These are phyloP conservation scores for Callorhinus ursinus DNA, from an alignment of 2,113 vertebrate species.

Conservation along the genomic window DNA sequence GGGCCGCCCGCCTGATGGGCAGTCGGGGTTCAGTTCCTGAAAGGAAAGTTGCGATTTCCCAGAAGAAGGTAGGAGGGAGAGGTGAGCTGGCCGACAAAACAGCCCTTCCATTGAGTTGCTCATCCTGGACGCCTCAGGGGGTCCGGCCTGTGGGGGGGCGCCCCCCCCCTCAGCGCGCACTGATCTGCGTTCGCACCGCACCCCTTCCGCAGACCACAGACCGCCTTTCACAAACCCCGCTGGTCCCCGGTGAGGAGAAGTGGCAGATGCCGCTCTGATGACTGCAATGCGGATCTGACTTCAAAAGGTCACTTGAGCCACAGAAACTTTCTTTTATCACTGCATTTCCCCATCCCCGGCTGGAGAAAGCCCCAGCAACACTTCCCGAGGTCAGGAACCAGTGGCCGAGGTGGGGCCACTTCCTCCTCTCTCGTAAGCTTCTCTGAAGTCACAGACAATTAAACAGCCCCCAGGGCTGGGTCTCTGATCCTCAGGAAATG, in stretches of 20 bases:
- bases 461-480: not conserved
- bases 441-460: not conserved
- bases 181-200: not conserved
- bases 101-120: not conserved
- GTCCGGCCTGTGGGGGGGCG: not conserved
- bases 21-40: not conserved
- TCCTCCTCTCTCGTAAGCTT: not conserved
- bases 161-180: not conserved
- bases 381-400: not conserved
- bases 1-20: not conserved
- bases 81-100: not conserved
- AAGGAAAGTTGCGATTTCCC: not conserved
- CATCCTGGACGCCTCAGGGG: not conserved
- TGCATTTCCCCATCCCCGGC: not conserved
- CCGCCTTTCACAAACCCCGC: not conserved
- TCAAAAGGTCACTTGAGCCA: not conserved
- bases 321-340: not conserved
- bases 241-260: not conserved
- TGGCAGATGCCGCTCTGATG: accelerated
- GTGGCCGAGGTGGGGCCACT: not conserved
- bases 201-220: accelerated
- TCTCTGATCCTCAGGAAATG: constrained; percentile 40
- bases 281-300: not conserved
- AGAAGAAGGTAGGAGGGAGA: not conserved
- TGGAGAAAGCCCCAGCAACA: not conserved